Evolutionary conservation across 2,797 vertebrate species (phyloP).

Genomic region (Podarcis siculus): DNA sequence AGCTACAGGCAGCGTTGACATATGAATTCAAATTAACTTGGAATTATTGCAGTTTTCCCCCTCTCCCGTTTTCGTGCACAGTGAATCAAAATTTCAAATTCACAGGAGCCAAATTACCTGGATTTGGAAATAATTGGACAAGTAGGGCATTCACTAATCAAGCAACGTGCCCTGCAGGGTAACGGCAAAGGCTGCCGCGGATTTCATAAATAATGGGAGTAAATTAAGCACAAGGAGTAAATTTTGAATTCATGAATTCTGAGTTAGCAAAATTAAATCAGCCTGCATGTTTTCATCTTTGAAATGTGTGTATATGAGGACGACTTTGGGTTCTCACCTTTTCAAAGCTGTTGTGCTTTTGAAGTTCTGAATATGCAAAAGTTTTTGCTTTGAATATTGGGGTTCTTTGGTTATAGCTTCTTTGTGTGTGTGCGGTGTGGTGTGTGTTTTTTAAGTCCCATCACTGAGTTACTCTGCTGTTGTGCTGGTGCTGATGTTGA

Average conservation of each 20-base stretch:
- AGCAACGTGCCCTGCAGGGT: not conserved
- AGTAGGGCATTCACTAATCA: slow-evolving; percentile 4
- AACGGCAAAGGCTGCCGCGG: not conserved
- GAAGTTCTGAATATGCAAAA: not conserved
- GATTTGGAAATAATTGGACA: slow-evolving; percentile 27
- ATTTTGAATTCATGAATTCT: slow-evolving; percentile 30
- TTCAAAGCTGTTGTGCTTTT: not conserved
- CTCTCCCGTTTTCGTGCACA: not conserved
- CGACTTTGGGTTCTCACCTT: not conserved
- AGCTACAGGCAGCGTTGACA: not conserved
- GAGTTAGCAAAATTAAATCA: slow-evolving; percentile 11
- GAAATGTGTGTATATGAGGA: not conserved
- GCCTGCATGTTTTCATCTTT: not conserved
- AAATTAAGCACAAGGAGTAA: slow-evolving; percentile 1
- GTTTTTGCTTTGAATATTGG: not conserved
- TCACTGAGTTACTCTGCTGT: not conserved
- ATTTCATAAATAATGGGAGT: slow-evolving; percentile 9
- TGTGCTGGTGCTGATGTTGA: not conserved
- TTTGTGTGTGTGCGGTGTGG: no score
- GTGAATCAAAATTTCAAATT: not conserved
- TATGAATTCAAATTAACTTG: slow-evolving; percentile 9
- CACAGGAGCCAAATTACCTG: slow-evolving; percentile 1
- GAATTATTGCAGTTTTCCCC: not conserved
- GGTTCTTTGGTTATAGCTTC: no score
- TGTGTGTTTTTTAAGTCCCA: no score